Base-by-base conservation (phyloP, 2,797 vertebrate genomes). In the Petrocephalus sullivani region DNA sequence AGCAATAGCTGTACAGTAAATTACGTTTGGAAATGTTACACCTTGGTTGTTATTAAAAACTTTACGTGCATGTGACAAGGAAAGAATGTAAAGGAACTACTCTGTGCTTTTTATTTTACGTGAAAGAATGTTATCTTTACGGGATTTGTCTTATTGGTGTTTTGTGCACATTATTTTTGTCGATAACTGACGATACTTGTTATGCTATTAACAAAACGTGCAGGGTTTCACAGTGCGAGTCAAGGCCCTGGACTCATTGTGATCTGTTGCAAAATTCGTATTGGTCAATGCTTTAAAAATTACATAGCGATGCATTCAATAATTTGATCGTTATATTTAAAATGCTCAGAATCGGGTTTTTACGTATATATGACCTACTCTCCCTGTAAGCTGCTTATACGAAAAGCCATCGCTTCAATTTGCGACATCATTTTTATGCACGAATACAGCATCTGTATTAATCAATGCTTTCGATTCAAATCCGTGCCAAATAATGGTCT, bases 1-100 rank as follows among this genome's bases (percentile, higher is more conserved):
- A 67, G 58, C 37, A 56, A 84, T 33, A 82, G 85, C 67, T 87
- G 37, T 56, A 61, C 16, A 28, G 57, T 64, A 75, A 85, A 89
- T 14, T 57, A 14, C 85, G 51, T 89, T 14, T 89, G 83, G 5
- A 60, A 87, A 87, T 58, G 75, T 54, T 84, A 78, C 58, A 53
- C 60, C n/a, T 87, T 83, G 57, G 56, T 3, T 57, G 56, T 51
- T 89, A 46, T 54, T 87, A 54, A 61, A 57, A 85, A 89, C 19
- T 87, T 87, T 83, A 57, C 7, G 10, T 85, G 86, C 78, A 89
- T 87, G 88, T 83, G 21, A 46, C 49, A 71, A 21, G 81, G 53
- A 37, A 71, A 19, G 23, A 60, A 54, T 67, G 60, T 33, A 75
- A 87, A 67, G 71, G 41, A 19, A 28, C 12, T 28, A 87, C 10